Evolutionary conservation across 2,797 vertebrate genomes (phyloP).

Genomic region (Scomberomorus guttatus): DNA sequence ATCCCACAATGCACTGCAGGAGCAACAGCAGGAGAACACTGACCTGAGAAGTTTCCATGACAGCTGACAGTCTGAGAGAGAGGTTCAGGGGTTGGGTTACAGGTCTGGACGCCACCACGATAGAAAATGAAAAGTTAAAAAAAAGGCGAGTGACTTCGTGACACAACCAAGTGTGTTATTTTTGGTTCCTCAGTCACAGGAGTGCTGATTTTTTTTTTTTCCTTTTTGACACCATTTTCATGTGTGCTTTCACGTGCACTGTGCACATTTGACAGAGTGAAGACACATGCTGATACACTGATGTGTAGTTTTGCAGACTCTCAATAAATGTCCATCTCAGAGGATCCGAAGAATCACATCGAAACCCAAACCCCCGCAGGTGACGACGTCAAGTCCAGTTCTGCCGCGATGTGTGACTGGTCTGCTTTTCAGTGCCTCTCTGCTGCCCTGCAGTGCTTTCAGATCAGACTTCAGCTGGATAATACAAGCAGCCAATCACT

Average conservation of each 20-base stretch:
- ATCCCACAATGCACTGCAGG: conserved; percentile 84
- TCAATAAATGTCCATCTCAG: conserved; percentile 50
- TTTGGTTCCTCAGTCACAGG: conserved; percentile 76
- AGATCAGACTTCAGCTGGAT: conserved; percentile 54
- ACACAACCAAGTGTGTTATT: conserved; percentile 70
- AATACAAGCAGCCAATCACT: conserved; percentile 39
- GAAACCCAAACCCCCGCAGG: conserved; percentile 56
- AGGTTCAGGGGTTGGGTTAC: conserved; percentile 59
- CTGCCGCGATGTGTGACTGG: conserved; percentile 59
- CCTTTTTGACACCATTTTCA: conserved; percentile 66
- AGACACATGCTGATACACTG: conserved; percentile 71
- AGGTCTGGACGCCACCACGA: conserved; percentile 66
- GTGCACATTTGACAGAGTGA: conserved; percentile 74
- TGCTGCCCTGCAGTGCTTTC: conserved; percentile 82
- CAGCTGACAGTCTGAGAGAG: conserved; percentile 79
- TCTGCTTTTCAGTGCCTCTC: conserved; percentile 80
- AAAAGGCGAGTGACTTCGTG: conserved; percentile 76
- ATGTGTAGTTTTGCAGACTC: conserved; percentile 50
- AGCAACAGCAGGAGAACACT: conserved; percentile 83
- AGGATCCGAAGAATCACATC: conserved; percentile 52
- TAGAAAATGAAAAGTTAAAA: conserved; percentile 74
- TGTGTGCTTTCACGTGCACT: conserved; percentile 75
- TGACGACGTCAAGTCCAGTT: conserved; percentile 62
- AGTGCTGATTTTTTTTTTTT: conserved; percentile 41
- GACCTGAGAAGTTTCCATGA: conserved; percentile 86